Base-by-base conservation (phyloP, 2,797 vertebrate genomes). In the Tragopan temminckii region DNA sequence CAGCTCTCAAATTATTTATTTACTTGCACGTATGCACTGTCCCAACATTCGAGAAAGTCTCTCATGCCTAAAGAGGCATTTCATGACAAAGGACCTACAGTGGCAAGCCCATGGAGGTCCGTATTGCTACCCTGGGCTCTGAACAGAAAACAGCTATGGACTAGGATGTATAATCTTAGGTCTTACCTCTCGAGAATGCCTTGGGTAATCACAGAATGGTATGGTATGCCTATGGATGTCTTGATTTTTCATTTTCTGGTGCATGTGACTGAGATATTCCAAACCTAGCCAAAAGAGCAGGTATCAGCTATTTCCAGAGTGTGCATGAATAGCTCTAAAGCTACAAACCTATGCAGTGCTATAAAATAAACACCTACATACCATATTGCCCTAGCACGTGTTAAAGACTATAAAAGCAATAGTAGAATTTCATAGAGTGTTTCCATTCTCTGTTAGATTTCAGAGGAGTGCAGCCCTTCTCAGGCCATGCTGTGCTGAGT, bases 181-280 rank as follows among this genome's bases (percentile, higher is more conserved):
- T 72, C 95, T 97, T 98, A 99, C 99, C 98, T 99, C 98, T 93
- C 7, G 92, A 38, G 96, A 95, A 50, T 89, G 95, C 35, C 95
- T 95, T 55, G 98, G 90, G 82, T 97, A 96, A 90, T 97, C 97
- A 91, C 83, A 95, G 77, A 93, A 93, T 35, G 97, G 97, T 52
- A 97, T 35, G 6, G 94, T 52, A 61, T 91, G 95, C 53, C 85
- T 94, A 64, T 74, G 8, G 1, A 85, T 76, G 62, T 96, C 97
- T 89, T 96, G 96, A 48, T 58, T 94, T 95, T 97, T 97, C 74
- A 87, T 94, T 94, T 98, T 97, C 94, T 98, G 98, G 66, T 97
- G 98, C 79, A 98, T 74, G 50, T 96, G 95, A 95, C 97, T 97
- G 80, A 97, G 80, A 20, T 94, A 96, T 70, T 99, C 98, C 84